Percentiles rank a stretch among this genome's conserved stretches.
phyloP scores from a whole-genome alignment of 92 coral and sea anemone genomes.

The Palythoa heliodiscus region DNA sequence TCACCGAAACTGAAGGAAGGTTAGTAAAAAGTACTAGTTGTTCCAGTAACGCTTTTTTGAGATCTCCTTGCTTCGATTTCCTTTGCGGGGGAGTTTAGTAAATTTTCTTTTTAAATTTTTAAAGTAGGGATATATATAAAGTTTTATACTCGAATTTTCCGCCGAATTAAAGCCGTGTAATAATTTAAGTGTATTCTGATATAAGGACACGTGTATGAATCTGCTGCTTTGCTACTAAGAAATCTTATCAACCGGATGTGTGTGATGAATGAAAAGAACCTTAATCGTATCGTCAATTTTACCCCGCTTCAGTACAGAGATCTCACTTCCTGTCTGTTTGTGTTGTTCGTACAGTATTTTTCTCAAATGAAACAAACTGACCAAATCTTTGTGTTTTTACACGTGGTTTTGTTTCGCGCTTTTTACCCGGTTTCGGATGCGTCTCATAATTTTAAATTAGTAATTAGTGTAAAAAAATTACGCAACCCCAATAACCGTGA shows the following conservation, averaged over 20 bases:
- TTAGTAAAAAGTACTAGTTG: neutral
- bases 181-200: neutral
- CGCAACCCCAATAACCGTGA: neutral
- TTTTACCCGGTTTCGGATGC: neutral
- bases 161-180: neutral
- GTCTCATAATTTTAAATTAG: conserved; percentile 39
- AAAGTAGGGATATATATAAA: neutral
- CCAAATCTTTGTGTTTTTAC: neutral
- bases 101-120: neutral
- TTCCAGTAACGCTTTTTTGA: neutral
- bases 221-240: neutral
- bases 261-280: neutral
- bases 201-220: conserved; percentile 37
- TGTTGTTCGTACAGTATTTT: neutral
- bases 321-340: conserved; percentile 31
- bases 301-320: neutral
- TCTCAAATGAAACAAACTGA: neutral
- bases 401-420: conserved; percentile 25
- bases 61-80: conserved; percentile 2
- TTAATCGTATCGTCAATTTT: neutral
- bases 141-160: neutral
- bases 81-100: conserved; percentile 43
- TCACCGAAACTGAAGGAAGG: conserved; percentile 13
- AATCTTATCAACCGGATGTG: conserved; percentile 35
- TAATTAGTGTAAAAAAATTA: conserved; percentile 24